phyloP scores from a whole-genome alignment of 53 echinoderm and acorn worm genomes.

The Paracentrotus lividus region DNA sequence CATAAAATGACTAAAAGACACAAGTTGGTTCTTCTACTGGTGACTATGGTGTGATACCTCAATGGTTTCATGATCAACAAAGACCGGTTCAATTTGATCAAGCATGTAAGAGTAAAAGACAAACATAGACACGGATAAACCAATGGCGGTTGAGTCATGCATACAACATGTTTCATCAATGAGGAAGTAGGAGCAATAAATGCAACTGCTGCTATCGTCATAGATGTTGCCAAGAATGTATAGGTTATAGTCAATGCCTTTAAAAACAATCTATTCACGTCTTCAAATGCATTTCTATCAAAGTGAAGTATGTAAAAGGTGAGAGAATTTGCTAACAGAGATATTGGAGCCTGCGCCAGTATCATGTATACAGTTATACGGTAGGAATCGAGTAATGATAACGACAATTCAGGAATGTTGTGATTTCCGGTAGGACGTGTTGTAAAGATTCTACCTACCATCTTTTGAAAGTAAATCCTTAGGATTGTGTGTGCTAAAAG shows the following conservation, averaged over 20 bases:
- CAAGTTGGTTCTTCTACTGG: not conserved
- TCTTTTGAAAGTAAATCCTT: too few relatives aligned
- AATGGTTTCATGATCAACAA: not conserved
- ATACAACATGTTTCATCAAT: not conserved
- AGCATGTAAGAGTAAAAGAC: not conserved
- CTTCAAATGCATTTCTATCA: not conserved
- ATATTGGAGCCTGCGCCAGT: not conserved
- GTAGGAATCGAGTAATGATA: not conserved
- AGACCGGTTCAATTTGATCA: not conserved
- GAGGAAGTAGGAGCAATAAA: not conserved
- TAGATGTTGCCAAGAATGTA: not conserved
- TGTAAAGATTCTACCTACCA: too few relatives aligned
- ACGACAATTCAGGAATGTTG: too few relatives aligned
- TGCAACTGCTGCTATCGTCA: not conserved
- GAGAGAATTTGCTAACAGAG: not conserved
- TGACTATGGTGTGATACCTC: not conserved
- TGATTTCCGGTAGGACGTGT: too few relatives aligned
- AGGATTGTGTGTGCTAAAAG: too few relatives aligned
- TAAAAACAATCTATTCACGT: not conserved
- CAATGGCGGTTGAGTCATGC: not conserved
- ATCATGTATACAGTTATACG: not conserved
- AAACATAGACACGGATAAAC: not conserved
- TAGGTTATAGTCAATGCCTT: not conserved
- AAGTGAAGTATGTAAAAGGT: not conserved
- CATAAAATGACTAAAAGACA: not conserved